These are phyloP conservation scores for Graptemys geographica DNA, from an alignment of 2,797 vertebrate species.

Conservation along the genomic window DNA sequence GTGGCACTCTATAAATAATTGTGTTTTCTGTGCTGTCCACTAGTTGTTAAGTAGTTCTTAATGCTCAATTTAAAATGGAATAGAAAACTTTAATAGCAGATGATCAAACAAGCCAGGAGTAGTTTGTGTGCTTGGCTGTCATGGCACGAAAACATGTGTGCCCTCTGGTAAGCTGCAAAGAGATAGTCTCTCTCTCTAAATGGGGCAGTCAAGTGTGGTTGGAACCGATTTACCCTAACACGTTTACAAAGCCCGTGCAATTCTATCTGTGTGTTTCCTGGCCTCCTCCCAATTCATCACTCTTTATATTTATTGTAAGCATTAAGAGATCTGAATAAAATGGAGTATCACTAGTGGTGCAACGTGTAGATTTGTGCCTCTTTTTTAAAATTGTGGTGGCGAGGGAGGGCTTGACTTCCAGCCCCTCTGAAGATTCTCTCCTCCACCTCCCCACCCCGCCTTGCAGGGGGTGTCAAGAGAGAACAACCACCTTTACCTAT, in stretches of 20 bases:
- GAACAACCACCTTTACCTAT: neutral
- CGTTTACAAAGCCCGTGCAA: neutral
- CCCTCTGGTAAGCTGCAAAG: neutral
- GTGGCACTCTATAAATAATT: neutral
- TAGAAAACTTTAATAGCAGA: slow-evolving; percentile 3
- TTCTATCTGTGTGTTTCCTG: neutral
- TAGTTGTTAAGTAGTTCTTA: slow-evolving; percentile 7
- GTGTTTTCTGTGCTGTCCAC: neutral
- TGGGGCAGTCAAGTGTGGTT: neutral
- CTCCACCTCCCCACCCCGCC: neutral
- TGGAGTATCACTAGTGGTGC: neutral
- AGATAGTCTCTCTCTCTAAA: neutral
- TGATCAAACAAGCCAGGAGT: neutral
- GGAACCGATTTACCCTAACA: neutral
- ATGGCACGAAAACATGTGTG: neutral
- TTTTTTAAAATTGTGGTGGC: neutral
- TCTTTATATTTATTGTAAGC: neutral
- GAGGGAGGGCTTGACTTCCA: neutral
- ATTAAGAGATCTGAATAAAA: neutral
- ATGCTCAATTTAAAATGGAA: neutral
- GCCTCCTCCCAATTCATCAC: neutral
- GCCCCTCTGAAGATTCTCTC: neutral
- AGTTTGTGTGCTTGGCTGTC: neutral
- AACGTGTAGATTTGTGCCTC: neutral
- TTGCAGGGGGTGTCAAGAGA: neutral